phyloP scores from a whole-genome alignment of 1,140 invertebrate species.

The Eumaeus atala region DNA sequence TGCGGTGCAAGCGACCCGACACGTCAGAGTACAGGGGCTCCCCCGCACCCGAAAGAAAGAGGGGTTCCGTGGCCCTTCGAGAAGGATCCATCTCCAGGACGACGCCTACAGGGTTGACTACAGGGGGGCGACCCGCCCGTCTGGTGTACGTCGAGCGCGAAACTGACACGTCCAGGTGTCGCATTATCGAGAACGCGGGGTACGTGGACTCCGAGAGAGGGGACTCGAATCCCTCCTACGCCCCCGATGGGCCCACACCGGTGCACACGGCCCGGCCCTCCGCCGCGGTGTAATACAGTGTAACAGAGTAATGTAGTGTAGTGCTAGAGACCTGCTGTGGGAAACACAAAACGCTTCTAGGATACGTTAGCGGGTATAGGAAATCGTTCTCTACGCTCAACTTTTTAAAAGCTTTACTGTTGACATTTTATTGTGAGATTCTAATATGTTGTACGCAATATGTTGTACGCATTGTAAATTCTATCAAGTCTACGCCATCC shows the following conservation, averaged over 20 bases:
- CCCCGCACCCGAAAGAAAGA: constrained; percentile 53
- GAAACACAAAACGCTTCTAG: constrained; percentile 71
- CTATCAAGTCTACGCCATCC: constrained; percentile 36
- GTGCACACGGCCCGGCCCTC: constrained; percentile 46
- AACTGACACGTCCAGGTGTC: constrained; percentile 50
- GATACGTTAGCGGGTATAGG: constrained; percentile 55
- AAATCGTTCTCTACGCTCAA: constrained; percentile 64
- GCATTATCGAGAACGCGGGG: constrained; percentile 71
- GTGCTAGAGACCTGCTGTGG: constrained; percentile 48
- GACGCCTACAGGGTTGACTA: constrained; percentile 38
- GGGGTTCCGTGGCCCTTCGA: constrained; percentile 57
- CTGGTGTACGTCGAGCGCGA: constrained; percentile 57
- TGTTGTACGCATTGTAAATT: constrained; percentile 52
- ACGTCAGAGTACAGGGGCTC: constrained; percentile 65
- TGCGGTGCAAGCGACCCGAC: constrained; percentile 77
- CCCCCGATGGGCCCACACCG: constrained; percentile 59
- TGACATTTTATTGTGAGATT: constrained; percentile 64
- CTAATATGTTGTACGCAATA: constrained; percentile 61
- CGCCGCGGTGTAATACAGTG: constrained; percentile 52
- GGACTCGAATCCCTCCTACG: constrained; percentile 62
- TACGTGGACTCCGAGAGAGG: constrained; percentile 59
- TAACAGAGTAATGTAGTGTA: constrained; percentile 23
- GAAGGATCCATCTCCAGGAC: constrained; percentile 61
- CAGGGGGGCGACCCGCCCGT: constrained; percentile 49
- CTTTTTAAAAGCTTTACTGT: constrained; percentile 69